Evolutionary conservation across 2,113 vertebrate genomes (phyloP), one percentile per base, ranked within the genome.

Genomic region (Neofelis nebulosa): DNA sequence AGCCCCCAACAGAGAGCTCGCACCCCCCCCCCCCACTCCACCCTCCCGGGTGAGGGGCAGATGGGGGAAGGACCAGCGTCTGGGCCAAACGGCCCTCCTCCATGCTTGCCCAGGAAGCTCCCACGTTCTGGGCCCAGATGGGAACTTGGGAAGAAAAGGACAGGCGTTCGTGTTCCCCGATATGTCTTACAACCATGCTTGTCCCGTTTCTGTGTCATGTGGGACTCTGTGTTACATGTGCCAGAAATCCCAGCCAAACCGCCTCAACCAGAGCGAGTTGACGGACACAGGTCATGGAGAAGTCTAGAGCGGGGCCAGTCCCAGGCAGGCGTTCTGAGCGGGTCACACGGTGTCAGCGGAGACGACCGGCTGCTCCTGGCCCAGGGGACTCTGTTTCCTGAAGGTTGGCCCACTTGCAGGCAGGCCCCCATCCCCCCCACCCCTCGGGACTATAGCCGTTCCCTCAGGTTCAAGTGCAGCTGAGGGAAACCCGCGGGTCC

Each of bases 241-340:
- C 15, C 16, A 14, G 45, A 76, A 57, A 57, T 45, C 25, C 29
- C 52, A 41, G 0, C 48, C 33, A 14, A 68, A 11, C 27, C 5
- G 71, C 15, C 16, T 85, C 23, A 31, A 5, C 48, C 18, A 27
- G 8, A 41, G 25, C 12, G 76, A 10, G 29, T 18, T 6, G 1
- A 4, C 8, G 19, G 3, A 23, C 19, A 3, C 10, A 4, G 19
- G 48, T 3, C 3, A 4, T 0, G 27, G 68, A n/a, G 21, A 25
- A 11, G 45, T 2, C 52, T 29, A n/a, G 12, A 27, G 4, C 8
- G 2, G 18, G 31, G 12, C 27, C 19, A 0, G 18, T 29, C 52
- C 45, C 36, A 12, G 65, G n/a, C 0, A 4, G 69, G 88, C 8
- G 0, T 15, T 14, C 48, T 27, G 29, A 2, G 21, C 0, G 18